Percentiles rank a stretch among this genome's conserved stretches.
These are phyloP conservation scores for Caenorhabditis sulstoni DNA, from an alignment of 2,888 invertebrate genomes.

Conservation along the genomic window DNA sequence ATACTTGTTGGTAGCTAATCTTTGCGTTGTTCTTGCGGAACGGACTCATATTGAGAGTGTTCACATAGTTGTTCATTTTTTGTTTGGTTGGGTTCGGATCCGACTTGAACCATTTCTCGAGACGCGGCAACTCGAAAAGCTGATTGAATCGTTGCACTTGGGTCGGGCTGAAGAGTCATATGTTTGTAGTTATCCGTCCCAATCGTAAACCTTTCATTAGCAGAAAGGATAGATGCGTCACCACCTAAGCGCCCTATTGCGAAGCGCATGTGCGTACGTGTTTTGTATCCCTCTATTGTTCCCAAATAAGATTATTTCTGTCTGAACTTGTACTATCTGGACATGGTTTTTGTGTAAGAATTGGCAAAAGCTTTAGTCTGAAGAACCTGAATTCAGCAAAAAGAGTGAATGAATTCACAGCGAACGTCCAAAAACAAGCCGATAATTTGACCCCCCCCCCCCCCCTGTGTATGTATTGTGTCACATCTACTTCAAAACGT, in stretches of 20 bases:
- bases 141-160: constrained; percentile 73
- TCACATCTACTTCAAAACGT: constrained; percentile 12
- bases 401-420: constrained; percentile 2
- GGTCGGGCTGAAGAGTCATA: constrained; percentile 72
- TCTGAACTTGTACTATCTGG: not conserved
- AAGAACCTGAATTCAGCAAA: constrained; percentile 20
- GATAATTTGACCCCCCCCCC: constrained; percentile 30
- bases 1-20: constrained; percentile 71
- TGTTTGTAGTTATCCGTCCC: too few relatives aligned
- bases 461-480: not conserved
- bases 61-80: constrained; percentile 95
- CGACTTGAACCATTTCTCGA: constrained; percentile 93
- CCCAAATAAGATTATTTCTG: constrained; percentile 48
- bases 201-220: too few relatives aligned
- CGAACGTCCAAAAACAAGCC: constrained; percentile 22
- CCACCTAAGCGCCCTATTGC: too few relatives aligned
- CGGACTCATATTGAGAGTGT: constrained; percentile 92
- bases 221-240: too few relatives aligned
- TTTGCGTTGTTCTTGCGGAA: constrained; percentile 84
- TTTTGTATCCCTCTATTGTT: constrained; percentile 15
- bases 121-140: constrained; percentile 91
- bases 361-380: constrained; percentile 6
- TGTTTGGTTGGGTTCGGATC: constrained; percentile 97
- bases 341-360: not conserved
- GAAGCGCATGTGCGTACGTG: not conserved